These are phyloP conservation scores for Tenthredo amoena DNA, from an alignment of 2,888 invertebrate species.

Conservation along the genomic window DNA sequence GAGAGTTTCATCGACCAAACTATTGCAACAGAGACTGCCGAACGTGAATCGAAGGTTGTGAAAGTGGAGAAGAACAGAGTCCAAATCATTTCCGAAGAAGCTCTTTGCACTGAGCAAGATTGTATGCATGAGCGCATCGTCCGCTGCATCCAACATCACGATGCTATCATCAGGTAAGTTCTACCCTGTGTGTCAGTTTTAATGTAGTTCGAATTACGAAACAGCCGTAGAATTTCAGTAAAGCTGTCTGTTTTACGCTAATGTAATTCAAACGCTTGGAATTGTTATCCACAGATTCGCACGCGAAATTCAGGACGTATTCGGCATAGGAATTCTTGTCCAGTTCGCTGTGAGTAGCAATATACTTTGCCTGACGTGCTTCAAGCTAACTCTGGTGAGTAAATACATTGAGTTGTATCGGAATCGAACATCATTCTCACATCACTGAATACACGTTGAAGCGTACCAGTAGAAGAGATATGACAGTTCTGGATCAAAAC, in stretches of 20 bases:
- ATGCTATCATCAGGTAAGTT: conserved; percentile 68
- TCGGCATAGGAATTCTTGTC: conserved; percentile 66
- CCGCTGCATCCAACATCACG: conserved; percentile 67
- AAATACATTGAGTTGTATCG: neutral
- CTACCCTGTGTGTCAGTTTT: neutral
- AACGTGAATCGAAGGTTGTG: too few species aligned
- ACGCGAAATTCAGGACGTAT: conserved; percentile 70
- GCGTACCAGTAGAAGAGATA: too few species aligned
- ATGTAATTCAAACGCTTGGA: neutral
- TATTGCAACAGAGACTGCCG: too few species aligned
- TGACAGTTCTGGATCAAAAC: too few species aligned
- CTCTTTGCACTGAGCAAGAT: neutral
- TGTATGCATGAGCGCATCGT: conserved; percentile 49
- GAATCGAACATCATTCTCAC: too few species aligned
- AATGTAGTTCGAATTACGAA: neutral
- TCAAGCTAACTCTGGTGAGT: conserved; percentile 73
- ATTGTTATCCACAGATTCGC: conserved; percentile 62
- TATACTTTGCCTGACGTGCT: conserved; percentile 76
- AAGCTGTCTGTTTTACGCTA: too few species aligned
- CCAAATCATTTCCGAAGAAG: neutral
- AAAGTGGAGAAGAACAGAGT: too few species aligned
- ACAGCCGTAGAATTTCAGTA: neutral
- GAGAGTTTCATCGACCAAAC: neutral
- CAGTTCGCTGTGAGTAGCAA: conserved; percentile 72
- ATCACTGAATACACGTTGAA: too few species aligned